These are phyloP conservation scores for Cercocebus atys DNA, from an alignment of 2,113 vertebrate genomes.

Conservation along the genomic window DNA sequence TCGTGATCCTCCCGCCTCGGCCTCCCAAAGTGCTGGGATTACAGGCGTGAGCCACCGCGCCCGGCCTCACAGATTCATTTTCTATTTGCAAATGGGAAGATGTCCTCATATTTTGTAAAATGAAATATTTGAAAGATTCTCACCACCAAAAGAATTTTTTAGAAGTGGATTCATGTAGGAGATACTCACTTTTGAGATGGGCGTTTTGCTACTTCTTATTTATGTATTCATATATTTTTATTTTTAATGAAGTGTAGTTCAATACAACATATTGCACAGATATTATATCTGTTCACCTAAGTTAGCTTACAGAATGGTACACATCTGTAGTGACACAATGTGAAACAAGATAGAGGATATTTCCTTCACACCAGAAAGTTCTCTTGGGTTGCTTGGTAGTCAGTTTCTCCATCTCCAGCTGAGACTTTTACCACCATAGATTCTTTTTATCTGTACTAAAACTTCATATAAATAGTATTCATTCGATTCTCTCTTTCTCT, in stretches of 20 bases:
- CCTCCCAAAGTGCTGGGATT: no score
- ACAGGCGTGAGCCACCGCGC: no score
- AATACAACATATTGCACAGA: not conserved
- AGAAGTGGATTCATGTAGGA: not conserved
- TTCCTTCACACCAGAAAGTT: not conserved
- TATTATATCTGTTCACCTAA: not conserved
- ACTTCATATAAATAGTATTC: not conserved
- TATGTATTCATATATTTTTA: not conserved
- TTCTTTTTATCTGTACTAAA: not conserved
- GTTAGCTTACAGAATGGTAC: not conserved
- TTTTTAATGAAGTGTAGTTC: not conserved
- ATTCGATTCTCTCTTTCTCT: not conserved
- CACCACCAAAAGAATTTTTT: not conserved
- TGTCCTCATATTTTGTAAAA: not conserved
- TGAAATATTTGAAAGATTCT: not conserved
- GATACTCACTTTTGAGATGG: not conserved
- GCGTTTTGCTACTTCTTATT: not conserved
- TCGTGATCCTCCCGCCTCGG: no score
- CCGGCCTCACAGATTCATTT: not conserved
- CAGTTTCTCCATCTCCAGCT: not conserved
- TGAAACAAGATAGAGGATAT: not conserved
- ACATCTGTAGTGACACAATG: not conserved
- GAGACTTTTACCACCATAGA: not conserved
- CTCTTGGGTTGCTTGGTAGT: not conserved
- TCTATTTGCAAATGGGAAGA: not conserved